Evolutionary conservation across 2,888 invertebrate species (phyloP).

Genomic region (Barypeithes pellucidus): DNA sequence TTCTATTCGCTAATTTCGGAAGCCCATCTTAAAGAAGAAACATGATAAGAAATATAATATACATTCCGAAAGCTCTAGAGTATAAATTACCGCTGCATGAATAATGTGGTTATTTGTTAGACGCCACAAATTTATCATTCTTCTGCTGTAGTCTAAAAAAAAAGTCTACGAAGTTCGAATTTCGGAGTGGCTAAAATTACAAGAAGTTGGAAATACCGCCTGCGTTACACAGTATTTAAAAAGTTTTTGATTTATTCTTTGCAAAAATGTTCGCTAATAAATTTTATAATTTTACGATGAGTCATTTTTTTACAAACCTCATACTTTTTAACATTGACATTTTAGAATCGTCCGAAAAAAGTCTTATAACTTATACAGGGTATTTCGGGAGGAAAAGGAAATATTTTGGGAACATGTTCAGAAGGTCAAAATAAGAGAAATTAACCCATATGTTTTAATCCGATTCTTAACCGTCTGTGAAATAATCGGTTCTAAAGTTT

Average conservation of each 20-base stretch:
- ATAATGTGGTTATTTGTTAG: slow-evolving; percentile 48
- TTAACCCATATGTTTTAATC: too few relatives aligned
- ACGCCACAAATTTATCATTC: slow-evolving; percentile 33
- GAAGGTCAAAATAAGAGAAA: too few relatives aligned
- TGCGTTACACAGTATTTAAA: slow-evolving; percentile 19
- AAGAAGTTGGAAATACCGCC: slow-evolving; percentile 19
- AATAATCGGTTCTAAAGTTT: too few relatives aligned
- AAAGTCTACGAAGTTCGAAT: slow-evolving; percentile 29
- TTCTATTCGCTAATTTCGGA: too few relatives aligned
- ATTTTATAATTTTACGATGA: too few relatives aligned
- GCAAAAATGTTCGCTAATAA: neutral
- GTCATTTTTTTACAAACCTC: too few relatives aligned
- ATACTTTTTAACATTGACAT: too few relatives aligned
- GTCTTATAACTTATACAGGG: too few relatives aligned
- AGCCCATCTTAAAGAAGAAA: slow-evolving; percentile 41
- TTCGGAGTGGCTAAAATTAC: slow-evolving; percentile 29
- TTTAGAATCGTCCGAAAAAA: too few relatives aligned
- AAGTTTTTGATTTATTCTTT: slow-evolving; percentile 27
- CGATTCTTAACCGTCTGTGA: too few relatives aligned
- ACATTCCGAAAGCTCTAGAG: slow-evolving; percentile 36
- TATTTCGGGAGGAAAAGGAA: too few relatives aligned
- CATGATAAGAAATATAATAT: slow-evolving; percentile 31
- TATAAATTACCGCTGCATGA: slow-evolving; percentile 47
- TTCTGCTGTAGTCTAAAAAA: slow-evolving; percentile 18
- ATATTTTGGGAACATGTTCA: too few relatives aligned